Conservation (phyloP, 2,888 invertebrate genomes). For the Cryptophagus acutangulus region DNA sequence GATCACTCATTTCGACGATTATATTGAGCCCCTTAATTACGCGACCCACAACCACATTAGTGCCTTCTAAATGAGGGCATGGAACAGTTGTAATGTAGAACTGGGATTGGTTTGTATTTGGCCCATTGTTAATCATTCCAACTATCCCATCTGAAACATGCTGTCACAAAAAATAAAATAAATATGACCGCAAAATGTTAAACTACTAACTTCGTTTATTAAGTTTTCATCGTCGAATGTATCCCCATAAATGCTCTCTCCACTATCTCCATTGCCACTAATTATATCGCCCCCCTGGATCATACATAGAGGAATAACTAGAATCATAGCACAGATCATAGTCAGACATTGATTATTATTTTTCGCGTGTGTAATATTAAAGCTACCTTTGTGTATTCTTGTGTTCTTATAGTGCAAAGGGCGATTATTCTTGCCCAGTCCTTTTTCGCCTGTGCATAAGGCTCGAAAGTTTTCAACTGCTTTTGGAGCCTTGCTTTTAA, state of each 20-base stretch:
- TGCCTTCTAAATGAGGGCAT: conserved; percentile 72
- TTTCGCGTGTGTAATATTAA: conserved; percentile 10
- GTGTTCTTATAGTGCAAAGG: conserved; percentile 80
- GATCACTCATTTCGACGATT: conserved; percentile 64
- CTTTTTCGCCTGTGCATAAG: conserved; percentile 88
- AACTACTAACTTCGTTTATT: too few relatives aligned
- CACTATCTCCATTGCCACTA: conserved; percentile 77
- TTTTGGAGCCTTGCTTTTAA: conserved; percentile 75
- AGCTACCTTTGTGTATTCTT: conserved; percentile 70
- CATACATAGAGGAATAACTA: conserved; percentile 83
- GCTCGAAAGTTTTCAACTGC: conserved; percentile 89
- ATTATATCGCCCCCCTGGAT: conserved; percentile 79
- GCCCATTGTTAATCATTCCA: conserved; percentile 78
- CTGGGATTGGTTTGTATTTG: conserved; percentile 88
- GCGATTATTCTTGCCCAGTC: conserved; percentile 63
- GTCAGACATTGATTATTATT: conserved; percentile 2
- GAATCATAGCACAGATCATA: conserved; percentile 37
- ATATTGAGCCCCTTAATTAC: conserved; percentile 73
- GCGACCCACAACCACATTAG: conserved; percentile 77
- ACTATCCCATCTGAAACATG: conserved; percentile 63
- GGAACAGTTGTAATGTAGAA: conserved; percentile 82
- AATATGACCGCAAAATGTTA: conserved; percentile 46
- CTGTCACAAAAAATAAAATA: conserved; percentile 27
- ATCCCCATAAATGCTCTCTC: conserved; percentile 89
- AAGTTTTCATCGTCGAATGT: conserved; percentile 81